Evolutionary conservation across 2,113 vertebrate genomes (phyloP), one percentile per base, ranked within the genome.

Genomic region (Phasianus colchicus): DNA sequence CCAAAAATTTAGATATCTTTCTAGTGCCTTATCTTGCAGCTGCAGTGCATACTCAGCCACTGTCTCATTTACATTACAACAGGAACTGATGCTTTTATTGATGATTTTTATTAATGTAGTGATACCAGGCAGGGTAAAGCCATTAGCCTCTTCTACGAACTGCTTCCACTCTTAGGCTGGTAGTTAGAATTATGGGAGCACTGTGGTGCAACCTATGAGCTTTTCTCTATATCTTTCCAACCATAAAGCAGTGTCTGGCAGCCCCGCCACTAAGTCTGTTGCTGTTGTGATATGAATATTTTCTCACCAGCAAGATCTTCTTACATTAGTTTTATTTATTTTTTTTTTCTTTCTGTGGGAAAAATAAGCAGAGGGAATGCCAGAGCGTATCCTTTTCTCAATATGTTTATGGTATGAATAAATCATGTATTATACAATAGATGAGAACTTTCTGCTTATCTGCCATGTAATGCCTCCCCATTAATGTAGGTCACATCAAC

Each of bases 31-130:
- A 95, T 84, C 86, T 94, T 66, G 45, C 93, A 83, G 86, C 71
- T 97, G 91, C 60, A 91, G 71, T 72, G 36, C 92, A 85, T 52
- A 32, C 55, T 45, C 57, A 82, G 69, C 86, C 48, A 83, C 69
- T 78, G 52, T 88, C 54, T 83, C 87, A 88, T 93, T 95, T 96
- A 93, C 47, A 74, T 74, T 93, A 84, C 90, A 95, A 85, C 64
- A 40, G 71, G 86, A 88, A 88, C 4, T 92, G 92, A 96, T 91
- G 92, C 87, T 88, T 96, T 96, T 95, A 90, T 81, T 92, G 93
- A 89, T 88, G 57, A 90, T 93, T 97, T 96, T 96, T 96, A 94
- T 96, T 96, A 96, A 94, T 92, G 92, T 92, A 94, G 90, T 54
- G 63, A 50, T 70, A 96, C 89, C 90, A 94, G 61, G 86, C 90